phyloP scores from a whole-genome alignment of 2,888 invertebrate species.

The Hanleya hanleyi region DNA sequence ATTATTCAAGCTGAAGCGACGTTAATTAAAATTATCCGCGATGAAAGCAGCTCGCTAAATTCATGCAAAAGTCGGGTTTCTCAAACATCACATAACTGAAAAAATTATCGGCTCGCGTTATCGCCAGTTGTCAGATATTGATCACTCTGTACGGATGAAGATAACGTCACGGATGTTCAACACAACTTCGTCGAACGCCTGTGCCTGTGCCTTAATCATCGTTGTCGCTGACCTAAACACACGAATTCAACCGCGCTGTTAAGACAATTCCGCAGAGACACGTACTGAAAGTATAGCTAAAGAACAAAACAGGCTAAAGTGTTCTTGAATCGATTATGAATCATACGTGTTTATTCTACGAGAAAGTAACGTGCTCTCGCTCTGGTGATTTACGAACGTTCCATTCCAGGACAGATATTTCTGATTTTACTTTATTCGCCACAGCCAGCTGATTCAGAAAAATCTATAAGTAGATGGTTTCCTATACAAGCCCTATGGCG shows the following conservation, averaged over 20 bases:
- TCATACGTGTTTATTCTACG: too few relatives aligned
- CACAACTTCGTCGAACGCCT: neutral
- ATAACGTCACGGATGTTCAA: constrained; percentile 7
- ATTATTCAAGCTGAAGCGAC: constrained; percentile 8
- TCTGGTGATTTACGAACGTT: too few relatives aligned
- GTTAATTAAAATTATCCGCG: constrained; percentile 8
- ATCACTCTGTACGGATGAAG: neutral
- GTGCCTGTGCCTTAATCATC: neutral
- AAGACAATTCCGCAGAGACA: neutral
- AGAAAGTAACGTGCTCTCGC: too few relatives aligned
- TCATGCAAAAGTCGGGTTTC: constrained; percentile 1
- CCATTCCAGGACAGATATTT: too few relatives aligned
- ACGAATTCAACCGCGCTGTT: neutral
- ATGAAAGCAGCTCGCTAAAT: constrained; percentile 5
- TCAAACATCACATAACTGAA: neutral
- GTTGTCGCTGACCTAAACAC: neutral
- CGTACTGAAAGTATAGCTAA: too few relatives aligned
- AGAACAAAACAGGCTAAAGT: too few relatives aligned
- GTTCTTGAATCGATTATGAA: too few relatives aligned
- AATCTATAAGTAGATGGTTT: too few relatives aligned
- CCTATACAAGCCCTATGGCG: too few relatives aligned
- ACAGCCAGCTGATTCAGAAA: too few relatives aligned
- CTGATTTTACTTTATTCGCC: too few relatives aligned
- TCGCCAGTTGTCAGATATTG: constrained; percentile 4
- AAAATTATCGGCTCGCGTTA: neutral